Conservation (phyloP, 2,113 vertebrate species). For the Heptranchias perlo region DNA sequence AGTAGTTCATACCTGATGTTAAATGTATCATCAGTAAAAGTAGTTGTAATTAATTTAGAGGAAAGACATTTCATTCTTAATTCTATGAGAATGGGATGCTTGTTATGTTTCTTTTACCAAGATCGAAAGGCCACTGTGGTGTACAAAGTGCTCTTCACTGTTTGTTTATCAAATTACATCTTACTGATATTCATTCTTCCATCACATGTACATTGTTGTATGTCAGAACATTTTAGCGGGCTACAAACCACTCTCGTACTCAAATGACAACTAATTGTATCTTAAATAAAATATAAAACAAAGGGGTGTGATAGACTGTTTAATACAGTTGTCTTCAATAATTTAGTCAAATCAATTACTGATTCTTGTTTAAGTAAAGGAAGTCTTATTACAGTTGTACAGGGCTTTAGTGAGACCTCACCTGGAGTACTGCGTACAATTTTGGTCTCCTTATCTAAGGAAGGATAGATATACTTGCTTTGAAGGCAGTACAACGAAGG, state of each 20-base stretch:
- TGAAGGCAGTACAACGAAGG: too few relatives aligned
- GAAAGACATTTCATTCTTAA: not conserved
- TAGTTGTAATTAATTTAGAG: not conserved
- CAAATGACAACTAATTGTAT: not conserved
- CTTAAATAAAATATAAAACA: not conserved
- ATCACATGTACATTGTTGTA: not conserved
- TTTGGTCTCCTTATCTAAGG: too few relatives aligned
- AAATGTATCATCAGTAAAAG: not conserved
- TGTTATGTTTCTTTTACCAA: not conserved
- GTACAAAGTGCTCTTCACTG: not conserved
- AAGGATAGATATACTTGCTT: too few relatives aligned
- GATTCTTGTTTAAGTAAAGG: not conserved
- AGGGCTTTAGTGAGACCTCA: too few relatives aligned
- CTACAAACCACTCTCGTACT: not conserved
- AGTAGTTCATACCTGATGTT: not conserved
- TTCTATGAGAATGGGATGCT: not conserved
- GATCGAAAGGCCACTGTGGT: not conserved
- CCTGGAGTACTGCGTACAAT: too few relatives aligned
- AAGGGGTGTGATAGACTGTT: not conserved
- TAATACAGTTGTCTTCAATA: not conserved
- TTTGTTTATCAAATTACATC: not conserved
- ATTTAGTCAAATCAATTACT: not conserved
- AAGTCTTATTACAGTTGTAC: too few relatives aligned
- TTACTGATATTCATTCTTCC: not conserved
- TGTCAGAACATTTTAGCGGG: not conserved